Conservation (phyloP, 2,797 vertebrate genomes). For the Onychomys arenicola region DNA sequence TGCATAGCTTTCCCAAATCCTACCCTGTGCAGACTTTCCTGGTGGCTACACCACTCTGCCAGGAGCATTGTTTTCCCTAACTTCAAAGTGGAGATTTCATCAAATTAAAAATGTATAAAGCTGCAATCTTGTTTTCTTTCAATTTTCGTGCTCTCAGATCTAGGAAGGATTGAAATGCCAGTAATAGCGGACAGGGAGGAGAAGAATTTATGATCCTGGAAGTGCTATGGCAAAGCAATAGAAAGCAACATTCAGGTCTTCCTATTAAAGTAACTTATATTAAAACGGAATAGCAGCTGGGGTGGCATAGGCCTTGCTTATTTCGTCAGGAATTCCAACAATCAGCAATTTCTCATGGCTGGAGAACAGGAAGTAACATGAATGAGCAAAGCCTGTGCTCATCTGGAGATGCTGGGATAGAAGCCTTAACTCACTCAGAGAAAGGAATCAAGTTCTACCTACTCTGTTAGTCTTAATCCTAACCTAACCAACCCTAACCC, state of each 20-base stretch:
- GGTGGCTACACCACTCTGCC: background rate
- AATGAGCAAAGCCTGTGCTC: background rate
- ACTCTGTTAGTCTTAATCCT: background rate
- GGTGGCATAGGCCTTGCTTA: slow-evolving; percentile 79
- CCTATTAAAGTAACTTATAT: slow-evolving; percentile 85
- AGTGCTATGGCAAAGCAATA: slow-evolving; percentile 83
- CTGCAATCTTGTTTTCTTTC: slow-evolving; percentile 87
- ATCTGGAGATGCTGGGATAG: background rate
- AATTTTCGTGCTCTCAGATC: slow-evolving; percentile 87
- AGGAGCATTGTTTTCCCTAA: slow-evolving; percentile 65
- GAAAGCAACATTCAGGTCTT: slow-evolving; percentile 83
- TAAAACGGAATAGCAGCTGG: slow-evolving; percentile 84
- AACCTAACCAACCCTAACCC: background rate
- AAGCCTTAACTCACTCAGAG: background rate
- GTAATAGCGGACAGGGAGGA: slow-evolving; percentile 79
- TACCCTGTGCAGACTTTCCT: background rate
- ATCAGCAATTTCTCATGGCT: slow-evolving; percentile 78
- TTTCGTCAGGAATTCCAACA: slow-evolving; percentile 79
- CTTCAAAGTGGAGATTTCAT: slow-evolving; percentile 83
- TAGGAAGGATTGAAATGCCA: slow-evolving; percentile 88
- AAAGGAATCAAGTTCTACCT: background rate
- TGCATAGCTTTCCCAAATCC: background rate
- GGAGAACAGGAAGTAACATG: slow-evolving; percentile 66
- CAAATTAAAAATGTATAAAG: slow-evolving; percentile 88
- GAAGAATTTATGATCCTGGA: slow-evolving; percentile 86